Percentiles rank a stretch among this genome's conserved stretches.
phyloP scores from a whole-genome alignment of 2,797 vertebrate species.

The Syngnathus acus region DNA sequence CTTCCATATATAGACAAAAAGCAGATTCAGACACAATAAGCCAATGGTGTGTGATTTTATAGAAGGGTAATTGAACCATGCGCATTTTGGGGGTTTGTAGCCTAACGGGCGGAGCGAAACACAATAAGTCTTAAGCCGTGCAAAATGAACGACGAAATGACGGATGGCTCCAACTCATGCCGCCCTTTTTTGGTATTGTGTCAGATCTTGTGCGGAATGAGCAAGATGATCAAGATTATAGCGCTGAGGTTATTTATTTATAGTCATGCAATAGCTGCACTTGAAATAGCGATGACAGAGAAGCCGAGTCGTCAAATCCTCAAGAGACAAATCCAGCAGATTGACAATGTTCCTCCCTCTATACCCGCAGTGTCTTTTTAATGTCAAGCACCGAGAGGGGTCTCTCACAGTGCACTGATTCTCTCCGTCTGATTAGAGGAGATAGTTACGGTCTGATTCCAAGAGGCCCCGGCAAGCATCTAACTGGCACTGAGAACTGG shows the following conservation, averaged over 20 bases:
- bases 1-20: neutral
- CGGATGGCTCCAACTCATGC: no score
- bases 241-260: no score
- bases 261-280: neutral
- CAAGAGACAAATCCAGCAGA: conserved; percentile 45
- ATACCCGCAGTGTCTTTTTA: conserved; percentile 43
- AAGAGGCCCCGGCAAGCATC: conserved; percentile 32
- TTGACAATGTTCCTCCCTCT: conserved; percentile 40
- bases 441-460: conserved; percentile 48
- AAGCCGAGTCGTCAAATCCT: conserved; percentile 47
- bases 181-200: no score
- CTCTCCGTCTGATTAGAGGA: conserved; percentile 40
- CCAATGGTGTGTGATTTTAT: no score
- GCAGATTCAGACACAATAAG: no score
- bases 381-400: conserved; percentile 52
- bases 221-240: no score
- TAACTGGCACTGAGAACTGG: conserved; percentile 27
- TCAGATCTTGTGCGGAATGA: no score
- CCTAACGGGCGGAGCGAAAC: no score
- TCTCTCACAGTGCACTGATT: conserved; percentile 47
- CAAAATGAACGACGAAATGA: no score
- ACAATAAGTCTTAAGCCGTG: no score
- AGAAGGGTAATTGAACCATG: no score
- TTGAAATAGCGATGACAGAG: neutral
- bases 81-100: no score